These are phyloP conservation scores for Chloroceryle amazona DNA, from an alignment of 2,797 vertebrate species.

Conservation along the genomic window DNA sequence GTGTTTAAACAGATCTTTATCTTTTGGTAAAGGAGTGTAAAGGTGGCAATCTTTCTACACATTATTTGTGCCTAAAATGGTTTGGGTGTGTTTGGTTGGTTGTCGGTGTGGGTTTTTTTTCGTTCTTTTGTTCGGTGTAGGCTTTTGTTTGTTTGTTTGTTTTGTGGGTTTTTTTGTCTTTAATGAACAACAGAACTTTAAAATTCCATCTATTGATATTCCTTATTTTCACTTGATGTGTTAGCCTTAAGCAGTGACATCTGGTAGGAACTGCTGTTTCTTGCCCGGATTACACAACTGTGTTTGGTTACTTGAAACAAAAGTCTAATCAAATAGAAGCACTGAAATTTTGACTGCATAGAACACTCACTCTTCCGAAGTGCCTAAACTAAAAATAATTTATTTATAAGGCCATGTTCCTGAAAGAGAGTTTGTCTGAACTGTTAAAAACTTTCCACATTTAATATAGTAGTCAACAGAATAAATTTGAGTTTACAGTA, in stretches of 20 bases:
- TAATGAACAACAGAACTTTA: neutral
- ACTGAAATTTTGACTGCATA: neutral
- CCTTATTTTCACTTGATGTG: neutral
- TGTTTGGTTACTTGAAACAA: conserved; percentile 1
- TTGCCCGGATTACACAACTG: neutral
- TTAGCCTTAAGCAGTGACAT: neutral
- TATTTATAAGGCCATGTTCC: neutral
- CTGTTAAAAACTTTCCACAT: neutral
- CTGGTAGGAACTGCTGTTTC: neutral
- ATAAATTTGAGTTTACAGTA: neutral
- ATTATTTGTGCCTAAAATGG: neutral
- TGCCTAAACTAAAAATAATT: neutral
- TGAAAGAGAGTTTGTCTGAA: neutral
- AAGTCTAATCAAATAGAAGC: conserved; percentile 14
- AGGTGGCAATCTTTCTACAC: neutral
- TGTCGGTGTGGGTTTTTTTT: neutral
- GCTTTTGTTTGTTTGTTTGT: too few relatives aligned
- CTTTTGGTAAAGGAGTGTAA: rapidly evolving
- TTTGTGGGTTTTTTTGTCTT: neutral
- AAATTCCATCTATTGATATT: neutral
- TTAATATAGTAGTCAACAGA: neutral
- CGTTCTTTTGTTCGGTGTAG: too few relatives aligned
- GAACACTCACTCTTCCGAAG: neutral
- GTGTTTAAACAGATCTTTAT: neutral
- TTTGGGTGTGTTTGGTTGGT: neutral